Conservation (phyloP, 2,797 vertebrate genomes). For the Sarcoramphus papa region DNA sequence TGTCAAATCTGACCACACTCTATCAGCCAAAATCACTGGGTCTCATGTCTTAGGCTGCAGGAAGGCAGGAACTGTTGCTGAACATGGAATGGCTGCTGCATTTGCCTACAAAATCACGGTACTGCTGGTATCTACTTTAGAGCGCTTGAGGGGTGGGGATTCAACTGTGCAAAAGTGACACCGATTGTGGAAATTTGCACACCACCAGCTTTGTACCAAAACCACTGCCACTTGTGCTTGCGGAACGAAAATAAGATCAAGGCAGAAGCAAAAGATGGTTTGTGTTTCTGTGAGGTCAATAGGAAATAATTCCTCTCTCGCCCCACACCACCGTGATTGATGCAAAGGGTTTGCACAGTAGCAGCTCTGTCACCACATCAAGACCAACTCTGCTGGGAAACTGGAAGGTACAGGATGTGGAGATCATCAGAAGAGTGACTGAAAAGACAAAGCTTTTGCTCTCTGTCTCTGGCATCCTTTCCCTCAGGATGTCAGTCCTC, state of each 20-base stretch:
- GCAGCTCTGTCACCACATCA: background rate
- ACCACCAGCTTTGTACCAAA: background rate
- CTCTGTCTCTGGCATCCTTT: background rate
- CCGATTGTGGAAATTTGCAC: fast-evolving
- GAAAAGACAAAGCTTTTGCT: background rate
- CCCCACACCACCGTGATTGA: background rate
- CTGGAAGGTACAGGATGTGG: background rate
- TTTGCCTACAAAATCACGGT: background rate
- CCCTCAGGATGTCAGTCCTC: background rate
- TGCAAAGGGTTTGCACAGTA: background rate
- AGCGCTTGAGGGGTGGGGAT: background rate
- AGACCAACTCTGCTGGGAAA: background rate
- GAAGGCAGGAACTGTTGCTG: background rate
- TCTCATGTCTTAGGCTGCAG: background rate
- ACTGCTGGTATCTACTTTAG: background rate
- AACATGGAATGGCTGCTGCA: background rate
- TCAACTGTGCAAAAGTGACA: background rate
- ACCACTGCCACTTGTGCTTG: background rate
- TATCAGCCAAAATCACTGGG: background rate
- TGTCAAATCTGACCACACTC: fast-evolving
- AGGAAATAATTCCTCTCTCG: background rate
- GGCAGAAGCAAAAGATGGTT: background rate
- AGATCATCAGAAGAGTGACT: background rate
- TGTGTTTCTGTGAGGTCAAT: background rate
- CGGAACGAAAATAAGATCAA: background rate